Percentiles rank a stretch among this genome's conserved stretches.
Evolutionary conservation across 2,888 invertebrate species (phyloP).

Genomic region (Abscondita cerata): DNA sequence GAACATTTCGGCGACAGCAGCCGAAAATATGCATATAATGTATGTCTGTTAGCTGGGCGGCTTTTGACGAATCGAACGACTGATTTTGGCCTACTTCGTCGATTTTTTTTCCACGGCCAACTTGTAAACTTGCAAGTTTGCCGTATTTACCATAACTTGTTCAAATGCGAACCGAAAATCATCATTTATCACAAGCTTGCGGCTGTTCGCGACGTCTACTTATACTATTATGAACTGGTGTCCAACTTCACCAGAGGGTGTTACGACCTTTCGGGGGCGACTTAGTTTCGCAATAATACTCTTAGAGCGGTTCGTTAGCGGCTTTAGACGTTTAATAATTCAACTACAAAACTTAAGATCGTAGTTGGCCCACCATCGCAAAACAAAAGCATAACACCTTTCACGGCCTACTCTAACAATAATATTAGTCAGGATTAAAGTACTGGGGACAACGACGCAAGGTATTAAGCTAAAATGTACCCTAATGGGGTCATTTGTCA

Average conservation of each 20-base stretch:
- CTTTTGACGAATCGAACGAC: constrained; percentile 45
- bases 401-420: constrained; percentile 16
- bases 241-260: constrained; percentile 40
- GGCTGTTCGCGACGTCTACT: constrained; percentile 42
- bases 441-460: constrained; percentile 38
- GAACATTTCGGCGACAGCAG: constrained; percentile 49
- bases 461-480: constrained; percentile 53
- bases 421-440: constrained; percentile 51
- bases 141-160: constrained; percentile 32
- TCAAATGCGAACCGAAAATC: constrained; percentile 36
- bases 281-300: constrained; percentile 35
- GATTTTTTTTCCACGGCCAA: not conserved
- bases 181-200: constrained; percentile 43
- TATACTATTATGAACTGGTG: constrained; percentile 44
- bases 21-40: constrained; percentile 54
- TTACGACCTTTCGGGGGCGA: constrained; percentile 19
- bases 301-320: constrained; percentile 40
- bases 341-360: constrained; percentile 30
- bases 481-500: constrained; percentile 54
- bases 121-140: constrained; percentile 11
- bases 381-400: constrained; percentile 8
- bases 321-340: constrained; percentile 40
- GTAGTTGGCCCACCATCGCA: constrained; percentile 19
- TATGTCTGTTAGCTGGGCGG: constrained; percentile 45
- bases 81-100: not conserved